Conservation (phyloP, 2,113 vertebrate genomes). For the Anhinga rufa region DNA sequence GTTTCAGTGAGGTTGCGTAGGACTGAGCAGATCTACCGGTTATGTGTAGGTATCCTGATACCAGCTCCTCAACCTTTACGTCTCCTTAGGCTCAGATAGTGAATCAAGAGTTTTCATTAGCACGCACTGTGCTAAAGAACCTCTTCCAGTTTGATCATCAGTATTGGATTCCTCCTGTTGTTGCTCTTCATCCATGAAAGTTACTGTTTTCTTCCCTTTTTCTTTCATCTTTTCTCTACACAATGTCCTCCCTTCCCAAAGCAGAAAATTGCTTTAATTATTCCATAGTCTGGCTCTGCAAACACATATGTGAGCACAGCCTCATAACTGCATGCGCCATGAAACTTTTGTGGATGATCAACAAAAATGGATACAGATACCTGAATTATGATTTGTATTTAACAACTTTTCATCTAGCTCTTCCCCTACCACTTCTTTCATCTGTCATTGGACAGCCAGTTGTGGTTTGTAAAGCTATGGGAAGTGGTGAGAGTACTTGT, state of each 20-base stretch:
- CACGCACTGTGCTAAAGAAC: neutral
- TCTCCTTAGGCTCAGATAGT: neutral
- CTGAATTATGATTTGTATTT: neutral
- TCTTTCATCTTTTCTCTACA: neutral
- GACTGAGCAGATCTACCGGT: neutral
- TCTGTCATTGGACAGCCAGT: neutral
- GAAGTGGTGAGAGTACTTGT: neutral
- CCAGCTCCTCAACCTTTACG: accelerated
- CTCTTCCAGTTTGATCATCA: neutral
- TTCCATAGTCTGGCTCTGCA: neutral
- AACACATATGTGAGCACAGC: neutral
- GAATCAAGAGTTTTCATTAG: neutral
- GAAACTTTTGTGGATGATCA: neutral
- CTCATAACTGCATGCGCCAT: neutral
- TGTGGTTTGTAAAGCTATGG: neutral
- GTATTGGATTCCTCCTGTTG: neutral
- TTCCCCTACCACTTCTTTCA: neutral
- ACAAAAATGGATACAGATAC: neutral
- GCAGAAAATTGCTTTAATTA: neutral
- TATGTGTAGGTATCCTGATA: neutral
- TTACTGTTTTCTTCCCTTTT: neutral
- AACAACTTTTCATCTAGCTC: neutral
- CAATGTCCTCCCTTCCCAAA: neutral
- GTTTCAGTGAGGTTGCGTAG: neutral
- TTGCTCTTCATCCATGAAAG: neutral